Percentiles rank a stretch among this genome's conserved stretches.
These are phyloP conservation scores for Alfaro cultratus DNA, from an alignment of 2,797 vertebrate species.

Conservation along the genomic window DNA sequence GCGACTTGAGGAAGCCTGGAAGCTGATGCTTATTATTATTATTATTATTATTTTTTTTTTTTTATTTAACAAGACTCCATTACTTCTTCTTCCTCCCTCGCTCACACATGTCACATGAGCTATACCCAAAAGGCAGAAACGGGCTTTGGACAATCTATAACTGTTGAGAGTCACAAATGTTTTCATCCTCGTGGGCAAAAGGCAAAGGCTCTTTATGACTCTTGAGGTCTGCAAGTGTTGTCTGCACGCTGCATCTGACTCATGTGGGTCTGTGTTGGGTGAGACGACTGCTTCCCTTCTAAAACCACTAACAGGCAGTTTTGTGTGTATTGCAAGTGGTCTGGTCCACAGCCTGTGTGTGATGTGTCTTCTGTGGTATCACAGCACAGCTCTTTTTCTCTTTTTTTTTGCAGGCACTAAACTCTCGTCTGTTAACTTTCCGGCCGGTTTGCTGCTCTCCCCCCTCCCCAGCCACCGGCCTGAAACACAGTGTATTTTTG, in stretches of 20 bases:
- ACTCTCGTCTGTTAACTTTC: conserved; percentile 62
- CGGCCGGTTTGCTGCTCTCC: conserved; percentile 45
- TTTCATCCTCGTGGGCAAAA: conserved; percentile 27
- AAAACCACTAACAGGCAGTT: conserved; percentile 78
- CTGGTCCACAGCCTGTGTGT: conserved; percentile 71
- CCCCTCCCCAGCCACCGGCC: conserved; percentile 30
- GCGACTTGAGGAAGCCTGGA: conserved; percentile 39
- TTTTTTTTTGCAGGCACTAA: conserved; percentile 34
- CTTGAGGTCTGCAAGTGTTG: conserved; percentile 63
- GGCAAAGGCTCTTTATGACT: conserved; percentile 43
- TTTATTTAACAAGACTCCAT: conserved; percentile 63
- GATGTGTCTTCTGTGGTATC: conserved; percentile 73
- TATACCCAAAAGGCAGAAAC: background rate
- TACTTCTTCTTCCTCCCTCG: conserved; percentile 55
- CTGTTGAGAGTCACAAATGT: background rate
- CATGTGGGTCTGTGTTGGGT: conserved; percentile 67
- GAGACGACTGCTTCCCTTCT: conserved; percentile 70
- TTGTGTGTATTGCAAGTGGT: conserved; percentile 71
- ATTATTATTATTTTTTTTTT: no score
- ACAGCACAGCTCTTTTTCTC: conserved; percentile 37
- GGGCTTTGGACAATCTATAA: background rate
- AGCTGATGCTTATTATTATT: conserved; percentile 34
- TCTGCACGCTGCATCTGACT: conserved; percentile 62
- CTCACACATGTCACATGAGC: conserved; percentile 18
- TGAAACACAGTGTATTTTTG: conserved; percentile 66